Conservation (phyloP, 1,140 invertebrate genomes). For the Diploscapter pachys region DNA sequence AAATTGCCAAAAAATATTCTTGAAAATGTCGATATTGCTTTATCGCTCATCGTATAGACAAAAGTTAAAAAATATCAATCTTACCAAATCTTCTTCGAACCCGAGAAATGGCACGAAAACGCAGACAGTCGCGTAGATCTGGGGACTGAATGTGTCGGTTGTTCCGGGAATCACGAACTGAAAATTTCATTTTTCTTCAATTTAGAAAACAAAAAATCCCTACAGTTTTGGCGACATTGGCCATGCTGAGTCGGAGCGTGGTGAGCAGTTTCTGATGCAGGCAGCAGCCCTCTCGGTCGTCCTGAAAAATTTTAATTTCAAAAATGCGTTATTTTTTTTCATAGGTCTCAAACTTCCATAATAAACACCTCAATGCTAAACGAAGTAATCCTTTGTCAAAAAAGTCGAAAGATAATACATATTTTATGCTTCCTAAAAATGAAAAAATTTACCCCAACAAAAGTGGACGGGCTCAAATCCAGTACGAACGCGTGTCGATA, state of each 20-base stretch:
- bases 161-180: constrained; percentile 67
- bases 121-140: constrained; percentile 75
- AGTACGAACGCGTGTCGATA: too few relatives aligned
- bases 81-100: constrained; percentile 69
- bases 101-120: constrained; percentile 76
- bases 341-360: too few relatives aligned
- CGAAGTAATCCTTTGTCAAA: too few relatives aligned
- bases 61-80: constrained; percentile 34
- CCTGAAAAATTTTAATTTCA: constrained; percentile 52
- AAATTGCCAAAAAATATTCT: background rate
- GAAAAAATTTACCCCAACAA: too few relatives aligned
- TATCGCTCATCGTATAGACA: background rate
- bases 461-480: too few relatives aligned
- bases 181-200: constrained; percentile 20
- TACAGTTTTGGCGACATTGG: constrained; percentile 69
- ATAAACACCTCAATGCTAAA: too few relatives aligned
- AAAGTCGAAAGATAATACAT: too few relatives aligned
- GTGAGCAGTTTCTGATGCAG: constrained; percentile 71
- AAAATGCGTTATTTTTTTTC: background rate
- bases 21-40: background rate
- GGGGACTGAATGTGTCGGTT: constrained; percentile 68
- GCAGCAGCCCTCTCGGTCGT: constrained; percentile 70
- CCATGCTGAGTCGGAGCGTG: constrained; percentile 68
- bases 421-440: too few relatives aligned
- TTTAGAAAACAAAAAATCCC: constrained; percentile 42